A percentile compares a stretch with the other conserved stretches of the same genome.
Conservation (phyloP, 2,113 vertebrate genomes). For the Cervus canadensis region DNA sequence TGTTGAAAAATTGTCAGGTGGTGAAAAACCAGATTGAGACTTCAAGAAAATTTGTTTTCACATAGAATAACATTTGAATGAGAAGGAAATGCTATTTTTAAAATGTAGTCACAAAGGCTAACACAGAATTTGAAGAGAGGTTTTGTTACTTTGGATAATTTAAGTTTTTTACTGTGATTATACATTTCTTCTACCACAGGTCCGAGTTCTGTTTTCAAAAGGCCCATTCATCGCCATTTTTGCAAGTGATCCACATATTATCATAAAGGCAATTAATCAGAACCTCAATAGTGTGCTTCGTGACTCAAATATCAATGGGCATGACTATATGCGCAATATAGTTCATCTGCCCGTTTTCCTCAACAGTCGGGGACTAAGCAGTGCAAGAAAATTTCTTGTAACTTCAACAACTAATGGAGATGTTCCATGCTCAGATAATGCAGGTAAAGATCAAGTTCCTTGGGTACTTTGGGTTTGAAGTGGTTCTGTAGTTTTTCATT, state of each 20-base stretch:
- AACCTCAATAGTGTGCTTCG: constrained; percentile 97
- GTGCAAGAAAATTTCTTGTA: constrained; percentile 87
- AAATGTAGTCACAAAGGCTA: not conserved
- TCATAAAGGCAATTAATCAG: constrained; percentile 99
- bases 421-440: constrained; percentile 80
- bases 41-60: not conserved
- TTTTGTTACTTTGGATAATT: not conserved
- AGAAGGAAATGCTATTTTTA: not conserved
- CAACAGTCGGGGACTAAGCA: constrained; percentile 95
- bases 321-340: constrained; percentile 99
- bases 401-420: constrained; percentile 89
- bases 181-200: constrained; percentile 78
- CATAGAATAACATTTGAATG: not conserved
- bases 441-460: constrained; percentile 66
- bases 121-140: not conserved
- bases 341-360: constrained; percentile 97
- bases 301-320: constrained; percentile 98
- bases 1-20: not conserved
- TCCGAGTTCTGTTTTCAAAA: constrained; percentile 96
- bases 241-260: constrained; percentile 98
- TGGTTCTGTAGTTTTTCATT: not conserved
- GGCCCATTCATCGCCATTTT: constrained; percentile 98
- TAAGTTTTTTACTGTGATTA: not conserved
- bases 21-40: not conserved
- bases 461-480: not conserved